Base-by-base conservation (phyloP, 2,113 vertebrate genomes). In the Eulacestoma nigropectus region DNA sequence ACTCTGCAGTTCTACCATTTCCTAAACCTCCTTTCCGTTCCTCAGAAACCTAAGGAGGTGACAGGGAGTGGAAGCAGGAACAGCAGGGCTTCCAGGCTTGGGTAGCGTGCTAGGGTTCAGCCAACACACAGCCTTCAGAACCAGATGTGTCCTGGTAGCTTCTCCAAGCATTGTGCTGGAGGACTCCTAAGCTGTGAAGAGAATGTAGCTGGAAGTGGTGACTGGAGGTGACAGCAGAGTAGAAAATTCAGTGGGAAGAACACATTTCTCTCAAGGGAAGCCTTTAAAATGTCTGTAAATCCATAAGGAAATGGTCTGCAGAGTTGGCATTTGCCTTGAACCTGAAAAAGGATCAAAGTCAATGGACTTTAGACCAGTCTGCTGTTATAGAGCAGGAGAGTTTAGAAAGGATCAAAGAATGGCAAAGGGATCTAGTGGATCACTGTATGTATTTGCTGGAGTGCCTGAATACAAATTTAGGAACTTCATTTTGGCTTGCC, bases 61-160 rank as follows among this genome's bases (percentile, higher is more conserved):
- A 17, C 11, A 62, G 60, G 60, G 35, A 22, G 16, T 9, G 16
- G 47, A 86, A 79, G 18, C 12, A 82, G 26, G 37, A 56, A 3
- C 0, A 10, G 20, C 4, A 1, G 18, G 9, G 12, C 26, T 85
- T 92, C 25, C 25, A 56, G 30, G 19, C 39, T 53, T n/a, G 12
- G 13, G 9, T 35, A 16, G 11, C 0, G 0, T 81, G 18, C 41
- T 41, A 2, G 64, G 32, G 35, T 44, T 53, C 2, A 5, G 13
- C 30, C 23, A 67, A 9, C 37, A 32, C 1, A 9, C 17, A 32
- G 13, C 27, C n/a, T 69, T 26, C 10, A 1, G 64, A 89, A 27
- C 17, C 39, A 57, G 16, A 5, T 23, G 5, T 33, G 81, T 39
- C 47, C 52, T 60, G 5, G 21, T 65, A 49, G 9, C 29, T 76